phyloP scores from a whole-genome alignment of 2,113 vertebrate species.

The Donacobius atricapilla region DNA sequence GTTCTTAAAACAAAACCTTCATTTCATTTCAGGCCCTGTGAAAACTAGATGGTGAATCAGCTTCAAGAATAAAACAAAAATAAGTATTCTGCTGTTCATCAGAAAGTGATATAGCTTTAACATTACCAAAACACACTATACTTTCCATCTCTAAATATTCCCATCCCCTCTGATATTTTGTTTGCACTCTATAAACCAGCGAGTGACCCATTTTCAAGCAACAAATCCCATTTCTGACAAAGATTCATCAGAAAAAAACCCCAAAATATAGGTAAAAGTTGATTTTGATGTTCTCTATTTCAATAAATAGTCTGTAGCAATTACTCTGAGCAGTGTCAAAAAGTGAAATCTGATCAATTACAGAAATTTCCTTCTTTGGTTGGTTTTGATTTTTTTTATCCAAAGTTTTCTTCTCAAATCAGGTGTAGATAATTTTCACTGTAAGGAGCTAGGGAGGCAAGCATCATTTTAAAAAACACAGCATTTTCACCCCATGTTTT shows the following conservation, averaged over 20 bases:
- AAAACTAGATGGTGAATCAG: slow-evolving; percentile 19
- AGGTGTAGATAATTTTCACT: neutral
- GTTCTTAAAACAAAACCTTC: slow-evolving; percentile 29
- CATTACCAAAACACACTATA: neutral
- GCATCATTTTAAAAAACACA: neutral
- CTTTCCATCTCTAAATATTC: slow-evolving; percentile 9
- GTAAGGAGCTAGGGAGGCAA: neutral
- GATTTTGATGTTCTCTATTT: neutral
- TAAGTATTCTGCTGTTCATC: slow-evolving; percentile 27
- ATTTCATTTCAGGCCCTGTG: neutral
- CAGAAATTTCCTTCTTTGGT: neutral
- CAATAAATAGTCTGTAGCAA: neutral
- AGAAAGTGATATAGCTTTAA: neutral
- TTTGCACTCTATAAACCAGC: neutral
- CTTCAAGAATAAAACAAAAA: slow-evolving; percentile 23
- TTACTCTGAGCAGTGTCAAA: neutral
- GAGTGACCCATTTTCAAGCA: slow-evolving; percentile 22
- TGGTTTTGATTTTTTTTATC: neutral
- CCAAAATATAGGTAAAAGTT: neutral
- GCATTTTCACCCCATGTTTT: neutral
- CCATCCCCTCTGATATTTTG: neutral
- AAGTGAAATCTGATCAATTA: neutral
- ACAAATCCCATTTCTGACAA: neutral
- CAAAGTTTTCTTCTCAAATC: neutral
- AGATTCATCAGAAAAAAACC: neutral